phyloP scores from a whole-genome alignment of 1,140 invertebrate genomes.

The Bombus picipes region DNA sequence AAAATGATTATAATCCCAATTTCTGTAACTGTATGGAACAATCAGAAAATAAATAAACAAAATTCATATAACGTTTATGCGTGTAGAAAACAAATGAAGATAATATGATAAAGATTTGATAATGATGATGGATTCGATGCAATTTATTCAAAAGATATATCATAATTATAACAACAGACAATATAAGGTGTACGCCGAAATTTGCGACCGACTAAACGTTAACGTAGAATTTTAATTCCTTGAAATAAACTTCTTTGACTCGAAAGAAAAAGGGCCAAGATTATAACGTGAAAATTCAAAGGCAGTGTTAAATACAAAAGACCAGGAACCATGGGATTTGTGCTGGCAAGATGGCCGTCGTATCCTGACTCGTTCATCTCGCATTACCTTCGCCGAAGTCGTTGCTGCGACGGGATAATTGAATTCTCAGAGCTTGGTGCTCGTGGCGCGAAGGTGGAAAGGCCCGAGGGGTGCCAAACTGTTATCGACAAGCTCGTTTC shows the following conservation, averaged over 20 bases:
- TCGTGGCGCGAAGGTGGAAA: slow-evolving; percentile 66
- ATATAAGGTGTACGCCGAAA: no score
- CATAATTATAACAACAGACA: no score
- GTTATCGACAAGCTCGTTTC: slow-evolving; percentile 72
- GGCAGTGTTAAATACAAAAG: neutral
- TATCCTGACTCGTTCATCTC: slow-evolving; percentile 55
- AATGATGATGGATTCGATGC: no score
- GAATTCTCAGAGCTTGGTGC: slow-evolving; percentile 68
- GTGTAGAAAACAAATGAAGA: no score
- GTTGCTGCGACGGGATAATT: slow-evolving; percentile 69
- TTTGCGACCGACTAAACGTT: no score
- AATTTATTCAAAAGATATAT: no score
- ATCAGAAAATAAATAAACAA: no score
- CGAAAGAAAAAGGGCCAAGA: neutral
- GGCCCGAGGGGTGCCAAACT: slow-evolving; percentile 67
- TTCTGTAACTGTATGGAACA: no score
- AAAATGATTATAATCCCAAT: no score
- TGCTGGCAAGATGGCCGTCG: slow-evolving; percentile 46
- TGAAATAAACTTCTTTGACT: neutral
- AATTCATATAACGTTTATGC: no score
- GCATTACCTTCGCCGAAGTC: slow-evolving; percentile 62
- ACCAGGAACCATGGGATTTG: slow-evolving; percentile 17
- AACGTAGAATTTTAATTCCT: neutral
- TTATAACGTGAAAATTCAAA: neutral
- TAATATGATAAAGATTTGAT: no score